Base-by-base conservation (phyloP, 1,140 invertebrate genomes). In the Popillia japonica region DNA sequence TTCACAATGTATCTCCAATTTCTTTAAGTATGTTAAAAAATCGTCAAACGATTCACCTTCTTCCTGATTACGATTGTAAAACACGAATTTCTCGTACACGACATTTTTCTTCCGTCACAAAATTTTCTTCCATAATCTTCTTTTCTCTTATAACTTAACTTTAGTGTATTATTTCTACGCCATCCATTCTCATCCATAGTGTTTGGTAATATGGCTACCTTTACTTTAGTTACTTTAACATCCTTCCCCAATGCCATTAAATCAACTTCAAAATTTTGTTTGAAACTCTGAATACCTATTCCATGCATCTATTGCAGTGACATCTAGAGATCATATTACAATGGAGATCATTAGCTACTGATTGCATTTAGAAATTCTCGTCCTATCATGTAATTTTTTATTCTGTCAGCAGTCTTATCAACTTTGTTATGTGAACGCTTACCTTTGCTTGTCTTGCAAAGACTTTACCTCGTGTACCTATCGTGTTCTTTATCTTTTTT, bases 31-130 rank as follows among this genome's bases (percentile, higher is more conserved):
- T 2, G 77, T 80, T 11, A 84, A 48, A 78, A 82, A 85, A 59
- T 78, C 9, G 77, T 86, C 82, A 59, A 85, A 84, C 20, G 55
- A 72, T 79, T 86, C 85, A 40, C 78, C 80, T 40, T 79, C 78
- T 72, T 79, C 74, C 76, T 85, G 85, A n/a, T 61, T 68, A 40
- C 83, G 75, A 22, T 55, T 79, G 64, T 82, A 81, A 76, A 86
- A 85, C 34, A 78, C 73, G 73, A 83, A 83, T 75, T 80, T 77
- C 41, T 80, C 72, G 48, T 76, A 78, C 7, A 78, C 72, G 34
- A 78, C 14, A 61, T 80, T 80, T 72, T 78, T 80, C 42, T 75
- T 75, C 22, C 82, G 11, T 79, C 78, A 78, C 80, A 83, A 75
- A 82, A 84, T 41, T 78, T 78, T 40, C 22, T 75, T 11, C 77